Evolutionary conservation across 2,888 invertebrate genomes (phyloP).

Genomic region (Philhelius pedissequus): DNA sequence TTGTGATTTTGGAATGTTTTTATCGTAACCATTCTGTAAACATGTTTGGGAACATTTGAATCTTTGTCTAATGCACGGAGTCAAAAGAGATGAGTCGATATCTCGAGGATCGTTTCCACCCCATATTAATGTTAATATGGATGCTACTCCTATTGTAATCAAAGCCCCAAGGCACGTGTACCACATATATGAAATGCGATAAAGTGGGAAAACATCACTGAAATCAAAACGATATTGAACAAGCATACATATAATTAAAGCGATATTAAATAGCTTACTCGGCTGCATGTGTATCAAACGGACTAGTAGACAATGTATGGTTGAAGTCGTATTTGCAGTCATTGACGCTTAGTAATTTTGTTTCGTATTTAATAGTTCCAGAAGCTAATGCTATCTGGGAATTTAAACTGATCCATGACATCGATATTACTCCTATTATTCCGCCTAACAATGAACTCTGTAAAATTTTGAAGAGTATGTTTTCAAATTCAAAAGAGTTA

Average conservation of each 20-base stretch:
- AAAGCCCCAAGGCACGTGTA: conserved; percentile 83
- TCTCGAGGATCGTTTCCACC: conserved; percentile 81
- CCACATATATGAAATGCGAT: conserved; percentile 90
- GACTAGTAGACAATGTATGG: conserved; percentile 59
- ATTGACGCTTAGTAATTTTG: conserved; percentile 83
- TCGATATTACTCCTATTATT: conserved; percentile 80
- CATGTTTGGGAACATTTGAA: conserved; percentile 66
- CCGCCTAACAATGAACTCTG: conserved; percentile 83
- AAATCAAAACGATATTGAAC: conserved; percentile 2
- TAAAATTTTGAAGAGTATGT: neutral
- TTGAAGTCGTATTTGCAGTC: conserved; percentile 84
- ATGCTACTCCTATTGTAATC: conserved; percentile 80
- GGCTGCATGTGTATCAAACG: conserved; percentile 68
- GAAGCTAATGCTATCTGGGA: conserved; percentile 83
- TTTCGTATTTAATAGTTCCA: conserved; percentile 83
- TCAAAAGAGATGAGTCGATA: conserved; percentile 82
- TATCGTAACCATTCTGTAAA: no score
- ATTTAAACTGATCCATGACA: conserved; percentile 83
- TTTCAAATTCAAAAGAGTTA: neutral
- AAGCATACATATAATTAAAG: neutral
- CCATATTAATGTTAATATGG: conserved; percentile 73
- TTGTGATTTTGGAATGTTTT: no score
- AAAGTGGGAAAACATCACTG: conserved; percentile 79
- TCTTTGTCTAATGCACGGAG: conserved; percentile 80
- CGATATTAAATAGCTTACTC: conserved; percentile 70